Evolutionary conservation across 1,140 invertebrate genomes (phyloP), one percentile per base, ranked within the genome.

Genomic region (Ylistrum balloti): DNA sequence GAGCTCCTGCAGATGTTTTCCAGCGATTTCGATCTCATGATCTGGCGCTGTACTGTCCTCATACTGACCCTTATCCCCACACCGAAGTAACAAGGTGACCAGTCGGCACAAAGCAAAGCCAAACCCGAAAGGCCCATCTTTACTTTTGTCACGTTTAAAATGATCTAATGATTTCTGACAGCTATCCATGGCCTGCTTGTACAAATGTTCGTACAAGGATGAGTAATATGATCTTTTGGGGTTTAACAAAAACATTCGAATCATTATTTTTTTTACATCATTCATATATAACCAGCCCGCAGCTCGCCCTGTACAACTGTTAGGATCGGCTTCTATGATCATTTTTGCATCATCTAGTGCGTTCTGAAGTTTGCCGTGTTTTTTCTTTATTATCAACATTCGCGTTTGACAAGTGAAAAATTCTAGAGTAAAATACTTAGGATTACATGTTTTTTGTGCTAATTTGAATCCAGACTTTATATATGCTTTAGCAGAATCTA

Each of bases 221-320:
- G 88, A 28, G 32, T 86, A 56, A 20, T 74, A 87, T 34, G 86
- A 28, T 32, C 88, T 89, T 32, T 85, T 33, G 85, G 91, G 86
- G 89, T 93, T 93, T 85, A 93, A 33, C 33, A 88, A 89, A 33
- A 90, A 33, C 0, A 93, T 90, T 90, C 91, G 91, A 56, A 88
- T 56, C n/a, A 88, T 91, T 20, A 74, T 88, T 74, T 91, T 88
- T 22, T 90, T 86, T 17, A 88, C 93, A 34, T 92, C 88, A 85
- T 93, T 93, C 35, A 93, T 88, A 74, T 91, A 93, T 2, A 93
- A 74, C 93, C 93, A 93, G 7, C 93, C 93, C 20, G 93, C 91
- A n/a, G 91, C 93, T 35, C 91, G 41, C 22, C 93, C 93, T 1
- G 93, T 91, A 45, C 90, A 92, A 7, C 91, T 89, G 9, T 89